Evolutionary conservation across 1,140 invertebrate species (phyloP), one percentile per base, ranked within the genome.

Genomic region (Globodera rostochiensis): DNA sequence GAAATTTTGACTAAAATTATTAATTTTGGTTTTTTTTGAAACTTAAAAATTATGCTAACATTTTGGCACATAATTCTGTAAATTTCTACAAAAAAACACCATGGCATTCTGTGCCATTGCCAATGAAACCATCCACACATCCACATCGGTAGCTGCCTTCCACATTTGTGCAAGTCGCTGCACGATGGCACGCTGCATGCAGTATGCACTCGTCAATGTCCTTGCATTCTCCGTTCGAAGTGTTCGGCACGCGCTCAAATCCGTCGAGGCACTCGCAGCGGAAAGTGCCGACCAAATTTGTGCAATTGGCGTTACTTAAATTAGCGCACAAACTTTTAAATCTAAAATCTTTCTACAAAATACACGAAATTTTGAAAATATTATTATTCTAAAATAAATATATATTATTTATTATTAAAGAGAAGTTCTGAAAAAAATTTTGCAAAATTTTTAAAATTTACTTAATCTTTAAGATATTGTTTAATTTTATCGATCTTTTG

Each of bases 51-150:
- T 21, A n/a, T 19, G 70, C 47, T 53, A n/a, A 49, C 70, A 79
- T 71, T 45, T 73, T 36, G 45, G 15, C 53, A 79, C 11, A 75
- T 36, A 73, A 71, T 73, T 36, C 36, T 36, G 36, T 36, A 36
- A 36, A 36, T 36, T 36, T 36, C 36, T 36, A 36, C 53, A 11
- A 8, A 70, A 25, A 64, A 13, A 74, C 49, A 87, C 85, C 85
- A 64, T 77, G 71, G 70, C 85, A 86, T 50, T 87, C 84, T 53
- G 80, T 53, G 73, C 85, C 85, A 57, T 87, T 70, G 8, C 85
- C 85, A 25, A 85, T 73, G 71, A 83, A 86, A 19, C 85, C 85
- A 11, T 86, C 86, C 74, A 81, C 76, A 70, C 85, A 86, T 57
- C 84, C 69, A 70, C 86, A 86, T 36, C 71, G 80, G 76, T 86